Conservation (phyloP, 1,140 invertebrate genomes). For the Hyposmocoma kahamanoa region DNA sequence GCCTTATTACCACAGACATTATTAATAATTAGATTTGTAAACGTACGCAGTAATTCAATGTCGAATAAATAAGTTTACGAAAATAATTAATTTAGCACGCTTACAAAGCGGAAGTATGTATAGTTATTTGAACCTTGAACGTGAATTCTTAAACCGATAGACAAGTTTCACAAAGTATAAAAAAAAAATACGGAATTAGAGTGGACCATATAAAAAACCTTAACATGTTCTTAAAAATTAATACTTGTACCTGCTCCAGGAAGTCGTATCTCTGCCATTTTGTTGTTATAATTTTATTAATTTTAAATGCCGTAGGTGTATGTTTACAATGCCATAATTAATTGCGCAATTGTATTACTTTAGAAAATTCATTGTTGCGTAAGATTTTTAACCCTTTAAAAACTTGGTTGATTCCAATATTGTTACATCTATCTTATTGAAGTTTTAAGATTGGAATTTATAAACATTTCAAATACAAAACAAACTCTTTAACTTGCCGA, state of each 20-base stretch:
- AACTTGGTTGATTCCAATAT: too few relatives aligned
- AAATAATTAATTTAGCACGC: constrained; percentile 14
- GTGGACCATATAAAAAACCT: constrained; percentile 13
- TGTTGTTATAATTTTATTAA: neutral
- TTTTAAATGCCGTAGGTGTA: too few relatives aligned
- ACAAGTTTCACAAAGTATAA: constrained; percentile 8
- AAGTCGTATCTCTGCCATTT: constrained; percentile 14
- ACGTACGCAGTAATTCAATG: constrained; percentile 2
- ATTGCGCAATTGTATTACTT: too few relatives aligned
- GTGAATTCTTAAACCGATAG: constrained; percentile 13
- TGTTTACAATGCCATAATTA: too few relatives aligned
- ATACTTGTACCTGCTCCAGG: constrained; percentile 6
- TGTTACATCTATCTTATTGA: too few relatives aligned
- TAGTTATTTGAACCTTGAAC: constrained; percentile 14
- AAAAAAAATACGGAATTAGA: constrained; percentile 20
- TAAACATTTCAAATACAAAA: too few relatives aligned
- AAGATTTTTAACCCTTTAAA: too few relatives aligned
- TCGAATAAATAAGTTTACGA: neutral
- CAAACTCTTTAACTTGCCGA: too few relatives aligned
- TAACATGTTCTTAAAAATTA: constrained; percentile 12
- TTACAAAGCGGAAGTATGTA: constrained; percentile 18
- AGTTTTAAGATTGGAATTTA: too few relatives aligned
- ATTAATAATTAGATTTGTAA: neutral
- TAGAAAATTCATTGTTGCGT: too few relatives aligned
- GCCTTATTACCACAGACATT: neutral